Percentiles rank a stretch among this genome's conserved stretches.
Evolutionary conservation across 2,113 vertebrate genomes (phyloP).

Genomic region (Mormyrus lacerda): DNA sequence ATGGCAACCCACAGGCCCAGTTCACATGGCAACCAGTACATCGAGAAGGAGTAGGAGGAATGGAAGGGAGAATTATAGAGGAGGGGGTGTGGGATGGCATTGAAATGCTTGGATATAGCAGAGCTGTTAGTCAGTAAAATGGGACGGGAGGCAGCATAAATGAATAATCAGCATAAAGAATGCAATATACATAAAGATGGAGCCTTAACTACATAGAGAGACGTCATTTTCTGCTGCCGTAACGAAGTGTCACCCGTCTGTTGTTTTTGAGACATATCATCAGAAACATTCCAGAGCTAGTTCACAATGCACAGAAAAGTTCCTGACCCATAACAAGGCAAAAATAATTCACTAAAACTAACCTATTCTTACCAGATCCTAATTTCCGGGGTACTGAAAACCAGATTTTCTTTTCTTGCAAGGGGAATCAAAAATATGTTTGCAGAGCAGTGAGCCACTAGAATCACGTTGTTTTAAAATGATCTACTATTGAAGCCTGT

Average conservation of each 20-base stretch:
- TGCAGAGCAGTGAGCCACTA: not conserved
- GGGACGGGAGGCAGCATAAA: not conserved
- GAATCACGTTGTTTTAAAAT: not conserved
- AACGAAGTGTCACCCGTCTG: not conserved
- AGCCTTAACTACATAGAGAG: not conserved
- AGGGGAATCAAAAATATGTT: not conserved
- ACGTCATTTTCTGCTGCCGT: not conserved
- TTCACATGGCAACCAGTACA: constrained; percentile 44
- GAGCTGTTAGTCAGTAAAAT: not conserved
- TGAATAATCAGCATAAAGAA: not conserved
- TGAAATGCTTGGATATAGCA: not conserved
- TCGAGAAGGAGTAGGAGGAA: constrained; percentile 12
- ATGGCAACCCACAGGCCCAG: constrained; percentile 20
- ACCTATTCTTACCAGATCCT: not conserved
- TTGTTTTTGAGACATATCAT: not conserved
- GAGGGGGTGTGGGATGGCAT: not conserved
- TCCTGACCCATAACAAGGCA: not conserved
- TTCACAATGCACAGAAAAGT: not conserved
- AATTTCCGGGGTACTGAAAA: not conserved
- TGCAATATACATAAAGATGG: not conserved
- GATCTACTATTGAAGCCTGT: not conserved
- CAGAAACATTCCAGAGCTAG: not conserved
- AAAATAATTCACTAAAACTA: not conserved
- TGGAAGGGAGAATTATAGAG: constrained; percentile 1
- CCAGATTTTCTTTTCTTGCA: not conserved